Evolutionary conservation across 2,797 vertebrate species (phyloP).

Genomic region (Labroides dimidiatus): DNA sequence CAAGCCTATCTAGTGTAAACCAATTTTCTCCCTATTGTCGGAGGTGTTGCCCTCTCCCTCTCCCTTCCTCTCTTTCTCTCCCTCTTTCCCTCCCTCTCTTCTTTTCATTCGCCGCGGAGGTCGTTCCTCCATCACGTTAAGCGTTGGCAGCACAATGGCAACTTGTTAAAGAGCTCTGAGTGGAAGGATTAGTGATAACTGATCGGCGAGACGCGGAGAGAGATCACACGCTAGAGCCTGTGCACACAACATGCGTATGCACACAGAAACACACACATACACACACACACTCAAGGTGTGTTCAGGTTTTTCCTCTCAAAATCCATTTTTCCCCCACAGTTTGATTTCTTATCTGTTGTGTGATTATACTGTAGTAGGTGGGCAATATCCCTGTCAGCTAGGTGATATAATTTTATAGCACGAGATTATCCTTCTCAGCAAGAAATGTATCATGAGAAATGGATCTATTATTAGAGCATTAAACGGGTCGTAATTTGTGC

Average conservation of each 20-base stretch:
- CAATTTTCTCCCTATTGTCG: slow-evolving; percentile 82
- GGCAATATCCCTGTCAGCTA: slow-evolving; percentile 74
- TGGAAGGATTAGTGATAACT: slow-evolving; percentile 82
- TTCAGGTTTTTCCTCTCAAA: slow-evolving; percentile 60
- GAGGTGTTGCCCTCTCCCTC: slow-evolving; percentile 80
- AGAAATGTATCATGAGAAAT: slow-evolving; percentile 64
- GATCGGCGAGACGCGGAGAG: slow-evolving; percentile 66
- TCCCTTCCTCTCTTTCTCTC: slow-evolving; percentile 67
- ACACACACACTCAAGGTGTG: slow-evolving; percentile 6
- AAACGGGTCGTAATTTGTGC: slow-evolving; percentile 62
- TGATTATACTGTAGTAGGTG: slow-evolving; percentile 73
- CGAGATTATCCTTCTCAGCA: slow-evolving; percentile 73
- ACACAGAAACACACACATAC: slow-evolving; percentile 16
- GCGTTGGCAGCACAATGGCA: slow-evolving; percentile 78
- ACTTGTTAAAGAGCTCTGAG: slow-evolving; percentile 81
- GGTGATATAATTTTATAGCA: slow-evolving; percentile 76
- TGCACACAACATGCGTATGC: slow-evolving; percentile 34
- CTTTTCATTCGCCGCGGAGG: slow-evolving; percentile 75
- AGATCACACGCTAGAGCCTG: slow-evolving; percentile 61
- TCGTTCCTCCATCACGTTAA: slow-evolving; percentile 80
- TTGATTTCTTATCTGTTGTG: slow-evolving; percentile 75
- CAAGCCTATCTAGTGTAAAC: slow-evolving; percentile 83
- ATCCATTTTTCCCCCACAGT: slow-evolving; percentile 59
- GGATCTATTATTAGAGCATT: slow-evolving; percentile 74
- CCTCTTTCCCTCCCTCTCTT: slow-evolving; percentile 62